Evolutionary conservation across 2,797 vertebrate genomes (phyloP).

Genomic region (Chiroxiphia lanceolata): DNA sequence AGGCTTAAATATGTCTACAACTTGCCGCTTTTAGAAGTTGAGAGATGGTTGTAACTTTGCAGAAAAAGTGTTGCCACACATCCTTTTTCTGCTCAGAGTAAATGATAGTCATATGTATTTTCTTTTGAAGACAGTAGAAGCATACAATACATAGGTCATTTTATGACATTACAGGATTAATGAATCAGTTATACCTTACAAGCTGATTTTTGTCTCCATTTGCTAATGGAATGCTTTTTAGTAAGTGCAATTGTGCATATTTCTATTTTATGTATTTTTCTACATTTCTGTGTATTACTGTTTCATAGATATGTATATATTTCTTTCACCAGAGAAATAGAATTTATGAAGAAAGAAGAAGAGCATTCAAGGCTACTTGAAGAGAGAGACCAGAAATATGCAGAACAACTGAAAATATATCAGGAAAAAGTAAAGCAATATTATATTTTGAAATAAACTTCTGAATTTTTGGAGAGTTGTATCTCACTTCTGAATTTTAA

Average conservation of each 20-base stretch:
- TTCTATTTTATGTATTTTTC: neutral
- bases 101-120: neutral
- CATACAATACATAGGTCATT: neutral
- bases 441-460: neutral
- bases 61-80: neutral
- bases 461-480: neutral
- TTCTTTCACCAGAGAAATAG: slow-evolving; percentile 82
- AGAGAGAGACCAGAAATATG: slow-evolving; percentile 85
- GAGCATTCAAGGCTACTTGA: slow-evolving; percentile 83
- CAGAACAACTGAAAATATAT: slow-evolving; percentile 81
- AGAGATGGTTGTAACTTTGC: neutral
- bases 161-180: neutral
- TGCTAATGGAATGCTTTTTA: neutral
- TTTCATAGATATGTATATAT: neutral
- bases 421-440: slow-evolving; percentile 80
- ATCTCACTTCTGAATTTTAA: slow-evolving; percentile 31
- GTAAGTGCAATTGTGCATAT: neutral
- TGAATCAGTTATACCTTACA: neutral
- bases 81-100: neutral
- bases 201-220: neutral
- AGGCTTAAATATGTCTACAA: neutral
- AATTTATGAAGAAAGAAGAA: slow-evolving; percentile 90
- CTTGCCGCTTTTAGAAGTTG: neutral
- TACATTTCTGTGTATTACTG: neutral
- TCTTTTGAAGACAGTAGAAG: neutral